Percentiles rank a stretch among this genome's conserved stretches.
These are phyloP conservation scores for Cryptus viduatorius DNA, from an alignment of 2,888 invertebrate genomes.

Conservation along the genomic window DNA sequence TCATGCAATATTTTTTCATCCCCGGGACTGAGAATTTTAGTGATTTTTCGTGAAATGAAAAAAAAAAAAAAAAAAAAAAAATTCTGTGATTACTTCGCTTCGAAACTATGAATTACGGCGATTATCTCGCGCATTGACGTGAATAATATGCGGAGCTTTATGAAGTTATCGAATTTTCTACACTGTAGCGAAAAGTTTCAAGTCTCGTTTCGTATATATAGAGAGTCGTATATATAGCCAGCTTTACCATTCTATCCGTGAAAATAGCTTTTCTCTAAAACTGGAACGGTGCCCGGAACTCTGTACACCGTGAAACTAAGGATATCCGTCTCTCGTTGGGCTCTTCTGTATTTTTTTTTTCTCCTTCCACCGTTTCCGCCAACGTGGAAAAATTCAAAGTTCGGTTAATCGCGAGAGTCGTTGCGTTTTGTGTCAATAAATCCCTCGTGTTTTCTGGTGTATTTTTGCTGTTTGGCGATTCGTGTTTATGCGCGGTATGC, in stretches of 20 bases:
- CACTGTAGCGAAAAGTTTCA: neutral
- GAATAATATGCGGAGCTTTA: too few relatives aligned
- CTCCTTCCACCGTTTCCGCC: neutral
- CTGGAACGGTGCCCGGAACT: conserved; percentile 68
- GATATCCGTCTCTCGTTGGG: conserved; percentile 7
- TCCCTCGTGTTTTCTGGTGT: conserved; percentile 26
- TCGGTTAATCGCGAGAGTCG: conserved; percentile 33
- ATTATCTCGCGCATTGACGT: too few relatives aligned
- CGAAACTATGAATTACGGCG: too few relatives aligned
- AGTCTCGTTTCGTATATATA: neutral
- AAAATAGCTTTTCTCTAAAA: conserved; percentile 5
- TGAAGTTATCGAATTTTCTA: neutral
- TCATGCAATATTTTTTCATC: too few relatives aligned
- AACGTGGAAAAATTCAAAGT: conserved; percentile 34
- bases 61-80: too few relatives aligned
- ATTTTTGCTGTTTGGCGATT: conserved; percentile 15
- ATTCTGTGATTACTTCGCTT: too few relatives aligned
- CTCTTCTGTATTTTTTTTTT: neutral
- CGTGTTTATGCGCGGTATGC: conserved; percentile 5
- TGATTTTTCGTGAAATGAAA: too few relatives aligned
- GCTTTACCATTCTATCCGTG: conserved; percentile 7
- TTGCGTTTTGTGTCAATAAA: conserved; percentile 42
- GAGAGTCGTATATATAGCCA: neutral
- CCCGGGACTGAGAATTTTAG: too few relatives aligned
- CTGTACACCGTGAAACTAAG: conserved; percentile 25